Evolutionary conservation across 2,113 vertebrate genomes (phyloP), one percentile per base, ranked within the genome.

Genomic region (Boleophthalmus pectinirostris): DNA sequence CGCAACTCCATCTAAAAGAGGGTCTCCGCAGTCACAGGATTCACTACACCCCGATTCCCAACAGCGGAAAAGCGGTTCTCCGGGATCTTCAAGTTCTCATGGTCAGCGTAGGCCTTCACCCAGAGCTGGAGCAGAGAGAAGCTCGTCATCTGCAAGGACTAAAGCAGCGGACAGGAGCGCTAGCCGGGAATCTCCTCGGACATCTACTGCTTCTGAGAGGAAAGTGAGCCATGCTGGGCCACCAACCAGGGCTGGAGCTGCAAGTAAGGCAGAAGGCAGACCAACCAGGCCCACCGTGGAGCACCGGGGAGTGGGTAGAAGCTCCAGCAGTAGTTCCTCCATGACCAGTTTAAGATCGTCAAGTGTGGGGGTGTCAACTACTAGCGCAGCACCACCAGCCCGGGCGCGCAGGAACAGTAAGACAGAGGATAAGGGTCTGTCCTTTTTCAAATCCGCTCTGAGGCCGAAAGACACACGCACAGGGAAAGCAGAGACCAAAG

Each of bases 401-500:
- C 83, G 79, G 88, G 3, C 91, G 83, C 95, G 93, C 81, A 92
- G 95, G 85, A 95, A 94, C 92, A 97, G 95, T 91, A 98, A 96
- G 87, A 96, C 95, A 0, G 98, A 99, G 45, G 98, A 99, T 69
- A 99, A 99, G 73, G 97, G 96, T 1, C 87, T 98, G 72, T 98
- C 96, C 43, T 99, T 98, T 91, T 98, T 99, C 85, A 97, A 97
- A 86, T 95, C 95, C 0, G 98, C 98, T 67, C 90, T 98, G 80
- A 93, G 97, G 83, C 97, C 97, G 88, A 99, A 98, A 87, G 98
- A 98, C 70, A 93, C 90, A 0, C 95, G 96, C 2, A 82, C 87
- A 0, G 91, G 70, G 20, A 58, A 25, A 58, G 24, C 21, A 18
- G 92, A 93, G 21, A 70, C 79, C 21, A 92, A 91, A 78, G 95